These are phyloP conservation scores for Erebia epiphron DNA, from an alignment of 2,888 invertebrate genomes.

Conservation along the genomic window DNA sequence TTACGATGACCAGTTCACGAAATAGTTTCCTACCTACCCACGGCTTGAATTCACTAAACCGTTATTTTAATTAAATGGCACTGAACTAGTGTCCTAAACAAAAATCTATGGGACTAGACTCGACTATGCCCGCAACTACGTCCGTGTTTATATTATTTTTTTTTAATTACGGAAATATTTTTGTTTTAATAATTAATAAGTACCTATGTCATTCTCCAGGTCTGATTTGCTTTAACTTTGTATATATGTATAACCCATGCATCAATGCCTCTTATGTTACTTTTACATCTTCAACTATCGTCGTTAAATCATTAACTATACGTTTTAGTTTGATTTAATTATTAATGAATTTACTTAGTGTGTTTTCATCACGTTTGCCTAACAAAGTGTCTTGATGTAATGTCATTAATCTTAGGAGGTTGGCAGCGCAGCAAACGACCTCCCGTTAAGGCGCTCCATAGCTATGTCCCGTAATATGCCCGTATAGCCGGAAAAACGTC, in stretches of 20 bases:
- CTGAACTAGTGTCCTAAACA: too few species aligned
- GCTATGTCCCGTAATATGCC: constrained; percentile 74
- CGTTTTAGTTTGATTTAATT: background rate
- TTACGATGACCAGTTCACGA: constrained; percentile 75
- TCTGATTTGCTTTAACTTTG: too few species aligned
- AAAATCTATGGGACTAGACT: too few species aligned
- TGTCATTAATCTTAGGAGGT: constrained; percentile 78
- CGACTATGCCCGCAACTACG: too few species aligned
- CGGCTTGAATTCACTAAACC: background rate
- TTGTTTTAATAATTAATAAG: too few species aligned
- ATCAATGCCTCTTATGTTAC: too few species aligned
- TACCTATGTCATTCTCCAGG: too few species aligned
- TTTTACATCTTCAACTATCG: too few species aligned
- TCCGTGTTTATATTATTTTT: too few species aligned
- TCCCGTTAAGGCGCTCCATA: constrained; percentile 79
- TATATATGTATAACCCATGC: too few species aligned
- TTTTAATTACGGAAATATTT: too few species aligned
- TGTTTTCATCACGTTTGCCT: constrained; percentile 71
- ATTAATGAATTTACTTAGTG: constrained; percentile 24
- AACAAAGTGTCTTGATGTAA: constrained; percentile 76
- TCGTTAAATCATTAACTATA: background rate
- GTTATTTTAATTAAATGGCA: too few species aligned
- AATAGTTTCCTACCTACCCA: constrained; percentile 48
- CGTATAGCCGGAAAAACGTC: constrained; percentile 60
- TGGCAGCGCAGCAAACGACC: constrained; percentile 80